phyloP scores from a whole-genome alignment of 2,888 invertebrate species.

The Drosophila ustulata region DNA sequence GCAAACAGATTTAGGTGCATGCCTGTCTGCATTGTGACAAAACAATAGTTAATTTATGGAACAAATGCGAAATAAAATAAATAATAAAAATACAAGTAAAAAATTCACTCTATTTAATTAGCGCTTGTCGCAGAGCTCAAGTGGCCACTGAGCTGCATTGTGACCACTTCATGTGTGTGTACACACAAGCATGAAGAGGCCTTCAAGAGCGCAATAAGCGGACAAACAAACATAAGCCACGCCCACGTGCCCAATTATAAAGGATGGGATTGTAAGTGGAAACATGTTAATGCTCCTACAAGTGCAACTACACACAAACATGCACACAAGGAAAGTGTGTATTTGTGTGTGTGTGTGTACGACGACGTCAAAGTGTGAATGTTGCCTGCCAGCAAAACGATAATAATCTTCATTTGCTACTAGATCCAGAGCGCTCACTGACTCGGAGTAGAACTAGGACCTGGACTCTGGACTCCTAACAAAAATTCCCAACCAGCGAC shows the following conservation, averaged over 20 bases:
- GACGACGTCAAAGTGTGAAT: slow-evolving; percentile 64
- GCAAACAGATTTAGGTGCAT: background rate
- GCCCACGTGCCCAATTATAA: slow-evolving; percentile 60
- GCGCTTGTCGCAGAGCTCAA: slow-evolving; percentile 59
- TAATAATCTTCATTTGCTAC: slow-evolving; percentile 72
- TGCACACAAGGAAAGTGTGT: background rate
- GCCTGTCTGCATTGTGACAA: slow-evolving; percentile 16
- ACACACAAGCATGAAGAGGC: slow-evolving; percentile 66
- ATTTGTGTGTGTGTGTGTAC: slow-evolving; percentile 10
- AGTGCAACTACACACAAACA: slow-evolving; percentile 16
- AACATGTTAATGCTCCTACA: slow-evolving; percentile 1
- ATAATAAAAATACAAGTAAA: slow-evolving; percentile 5
- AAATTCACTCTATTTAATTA: slow-evolving; percentile 65
- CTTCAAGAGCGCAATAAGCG: slow-evolving; percentile 59
- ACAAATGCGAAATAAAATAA: slow-evolving; percentile 20
- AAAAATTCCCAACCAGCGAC: slow-evolving; percentile 19
- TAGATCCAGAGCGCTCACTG: slow-evolving; percentile 32
- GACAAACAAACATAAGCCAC: slow-evolving; percentile 49
- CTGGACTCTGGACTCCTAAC: background rate
- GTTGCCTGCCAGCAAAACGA: slow-evolving; percentile 63
- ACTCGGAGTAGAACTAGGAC: background rate
- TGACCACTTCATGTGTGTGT: slow-evolving; percentile 21
- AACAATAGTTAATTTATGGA: slow-evolving; percentile 26
- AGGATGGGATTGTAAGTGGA: slow-evolving; percentile 44
- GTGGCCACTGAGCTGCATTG: slow-evolving; percentile 30